Evolutionary conservation across 2,888 invertebrate species (phyloP).

Genomic region (Eristalinus aeneus): DNA sequence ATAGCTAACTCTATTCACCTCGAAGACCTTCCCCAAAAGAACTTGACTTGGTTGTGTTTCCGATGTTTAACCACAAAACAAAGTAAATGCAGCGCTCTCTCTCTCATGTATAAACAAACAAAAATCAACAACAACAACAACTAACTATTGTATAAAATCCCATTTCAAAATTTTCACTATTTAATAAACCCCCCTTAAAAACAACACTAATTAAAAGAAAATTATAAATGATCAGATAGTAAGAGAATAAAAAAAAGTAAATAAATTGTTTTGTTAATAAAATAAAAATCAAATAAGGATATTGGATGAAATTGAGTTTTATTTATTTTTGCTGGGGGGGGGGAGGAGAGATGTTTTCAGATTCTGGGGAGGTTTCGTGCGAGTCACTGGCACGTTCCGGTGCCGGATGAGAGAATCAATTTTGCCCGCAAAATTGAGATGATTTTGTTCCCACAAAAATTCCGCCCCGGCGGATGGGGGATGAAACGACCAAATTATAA

Average conservation of each 20-base stretch:
- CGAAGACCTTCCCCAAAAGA: too few species aligned
- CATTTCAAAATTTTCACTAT: slow-evolving; percentile 69
- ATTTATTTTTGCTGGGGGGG: background rate
- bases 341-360: background rate
- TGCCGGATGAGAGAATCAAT: slow-evolving; percentile 6
- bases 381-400: background rate
- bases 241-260: slow-evolving; percentile 26
- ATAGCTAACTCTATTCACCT: too few species aligned
- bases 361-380: background rate
- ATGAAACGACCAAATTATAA: slow-evolving; percentile 19
- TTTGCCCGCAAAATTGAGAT: slow-evolving; percentile 15
- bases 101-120: slow-evolving; percentile 39
- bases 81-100: slow-evolving; percentile 44
- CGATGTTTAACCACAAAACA: slow-evolving; percentile 27
- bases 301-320: slow-evolving; percentile 27
- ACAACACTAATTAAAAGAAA: slow-evolving; percentile 24
- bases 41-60: slow-evolving; percentile 66
- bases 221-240: slow-evolving; percentile 34
- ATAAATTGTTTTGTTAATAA: slow-evolving; percentile 68
- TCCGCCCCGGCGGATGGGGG: background rate
- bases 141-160: slow-evolving; percentile 67
- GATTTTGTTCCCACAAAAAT: background rate
- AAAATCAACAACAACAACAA: slow-evolving; percentile 21
- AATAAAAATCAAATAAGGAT: slow-evolving; percentile 66
- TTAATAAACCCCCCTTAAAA: slow-evolving; percentile 41